Evolutionary conservation across 2,888 invertebrate species (phyloP).

Genomic region (Thecocarcelia acutangulata): DNA sequence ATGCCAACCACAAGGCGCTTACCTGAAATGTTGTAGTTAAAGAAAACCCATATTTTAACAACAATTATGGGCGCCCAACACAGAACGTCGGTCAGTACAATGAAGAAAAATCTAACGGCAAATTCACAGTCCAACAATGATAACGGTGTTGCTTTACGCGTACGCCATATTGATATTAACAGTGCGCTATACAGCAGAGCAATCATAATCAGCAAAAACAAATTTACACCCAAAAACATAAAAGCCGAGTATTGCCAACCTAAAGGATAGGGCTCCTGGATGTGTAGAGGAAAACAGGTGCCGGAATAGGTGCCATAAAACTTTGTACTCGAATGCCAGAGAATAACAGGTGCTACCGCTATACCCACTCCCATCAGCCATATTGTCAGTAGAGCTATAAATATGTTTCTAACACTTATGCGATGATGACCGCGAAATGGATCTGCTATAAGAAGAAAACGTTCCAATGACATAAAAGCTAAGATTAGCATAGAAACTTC

Average conservation of each 20-base stretch:
- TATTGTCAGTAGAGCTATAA: slow-evolving; percentile 82
- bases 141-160: slow-evolving; percentile 84
- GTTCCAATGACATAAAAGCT: slow-evolving; percentile 87
- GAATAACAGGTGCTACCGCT: slow-evolving; percentile 85
- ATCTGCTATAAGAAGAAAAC: slow-evolving; percentile 85
- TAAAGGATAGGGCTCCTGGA: slow-evolving; percentile 85
- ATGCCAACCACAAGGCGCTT: slow-evolving; percentile 70
- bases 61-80: slow-evolving; percentile 88
- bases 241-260: slow-evolving; percentile 89
- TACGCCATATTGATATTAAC: slow-evolving; percentile 85
- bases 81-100: slow-evolving; percentile 86
- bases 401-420: slow-evolving; percentile 83
- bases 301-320: slow-evolving; percentile 86
- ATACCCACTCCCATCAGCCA: slow-evolving; percentile 85
- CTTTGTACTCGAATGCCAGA: slow-evolving; percentile 84
- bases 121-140: slow-evolving; percentile 85
- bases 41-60: slow-evolving; percentile 85
- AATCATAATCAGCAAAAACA: slow-evolving; percentile 83
- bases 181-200: slow-evolving; percentile 84
- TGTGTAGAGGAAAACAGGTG: slow-evolving; percentile 87
- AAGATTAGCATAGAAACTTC: slow-evolving; percentile 87
- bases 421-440: slow-evolving; percentile 83
- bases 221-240: slow-evolving; percentile 86
- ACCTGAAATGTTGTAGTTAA: slow-evolving; percentile 83
- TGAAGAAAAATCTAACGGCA: slow-evolving; percentile 86